A percentile compares a stretch with the other conserved stretches of the same genome.
Conservation (phyloP, 2,797 vertebrate species). For the Austrolebias charrua region DNA sequence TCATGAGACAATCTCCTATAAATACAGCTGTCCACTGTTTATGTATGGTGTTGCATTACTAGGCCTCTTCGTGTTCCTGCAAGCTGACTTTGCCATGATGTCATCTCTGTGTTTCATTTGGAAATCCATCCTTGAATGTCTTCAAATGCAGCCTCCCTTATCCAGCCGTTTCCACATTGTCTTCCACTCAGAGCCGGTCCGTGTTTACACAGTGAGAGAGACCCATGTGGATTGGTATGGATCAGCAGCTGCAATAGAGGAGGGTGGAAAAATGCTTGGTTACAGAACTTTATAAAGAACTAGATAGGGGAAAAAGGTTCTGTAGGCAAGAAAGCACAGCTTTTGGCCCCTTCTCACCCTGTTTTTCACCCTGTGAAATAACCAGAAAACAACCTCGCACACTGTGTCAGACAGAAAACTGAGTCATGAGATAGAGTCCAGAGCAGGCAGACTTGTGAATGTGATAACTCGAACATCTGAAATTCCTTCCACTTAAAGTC, state of each 20-base stretch:
- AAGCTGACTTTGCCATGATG: conserved; percentile 79
- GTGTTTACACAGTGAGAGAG: conserved; percentile 77
- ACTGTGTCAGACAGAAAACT: conserved; percentile 43
- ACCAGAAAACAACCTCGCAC: conserved; percentile 53
- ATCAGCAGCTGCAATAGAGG: conserved; percentile 61
- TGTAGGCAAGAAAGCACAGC: conserved; percentile 43
- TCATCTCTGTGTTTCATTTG: conserved; percentile 73
- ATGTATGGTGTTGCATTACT: conserved; percentile 77
- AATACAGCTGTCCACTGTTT: conserved; percentile 83
- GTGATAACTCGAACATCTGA: conserved; percentile 69
- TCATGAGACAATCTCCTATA: conserved; percentile 74
- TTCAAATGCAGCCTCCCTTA: conserved; percentile 53
- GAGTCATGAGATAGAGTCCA: conserved; percentile 67
- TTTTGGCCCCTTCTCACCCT: conserved; percentile 43
- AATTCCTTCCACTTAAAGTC: conserved; percentile 78
- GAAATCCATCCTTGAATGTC: conserved; percentile 72
- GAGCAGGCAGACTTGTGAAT: conserved; percentile 66
- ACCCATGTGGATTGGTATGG: conserved; percentile 63
- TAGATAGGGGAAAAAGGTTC: conserved; percentile 14
- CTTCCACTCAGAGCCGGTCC: conserved; percentile 67
- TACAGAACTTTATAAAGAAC: conserved; percentile 68
- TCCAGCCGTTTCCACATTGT: conserved; percentile 76
- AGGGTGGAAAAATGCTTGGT: conserved; percentile 44
- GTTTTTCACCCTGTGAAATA: conserved; percentile 55
- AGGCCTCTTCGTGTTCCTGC: conserved; percentile 67